phyloP scores from a whole-genome alignment of 2,113 vertebrate genomes.

The Ursus arctos region DNA sequence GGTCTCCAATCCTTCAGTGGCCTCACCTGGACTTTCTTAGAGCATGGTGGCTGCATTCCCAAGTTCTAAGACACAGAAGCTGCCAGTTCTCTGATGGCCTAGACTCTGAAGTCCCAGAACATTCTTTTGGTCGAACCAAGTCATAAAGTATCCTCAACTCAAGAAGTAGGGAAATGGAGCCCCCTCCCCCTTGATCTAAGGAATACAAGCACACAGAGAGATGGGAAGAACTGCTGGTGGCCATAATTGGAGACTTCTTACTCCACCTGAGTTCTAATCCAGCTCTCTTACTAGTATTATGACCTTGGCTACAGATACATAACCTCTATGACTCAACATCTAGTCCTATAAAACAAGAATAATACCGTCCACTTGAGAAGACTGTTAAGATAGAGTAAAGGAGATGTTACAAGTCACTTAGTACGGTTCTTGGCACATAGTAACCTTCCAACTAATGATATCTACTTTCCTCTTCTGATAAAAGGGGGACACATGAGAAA shows the following conservation, averaged over 20 bases:
- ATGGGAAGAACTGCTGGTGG: neutral
- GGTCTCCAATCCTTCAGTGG: neutral
- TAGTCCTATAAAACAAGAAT: neutral
- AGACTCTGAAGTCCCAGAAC: neutral
- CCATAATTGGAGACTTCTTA: neutral
- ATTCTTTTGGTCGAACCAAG: neutral
- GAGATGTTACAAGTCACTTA: neutral
- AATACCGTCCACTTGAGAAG: neutral
- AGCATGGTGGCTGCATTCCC: neutral
- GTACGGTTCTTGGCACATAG: neutral
- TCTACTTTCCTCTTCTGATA: constrained; percentile 2
- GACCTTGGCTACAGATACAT: neutral
- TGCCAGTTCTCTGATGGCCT: neutral
- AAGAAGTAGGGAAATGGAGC: neutral
- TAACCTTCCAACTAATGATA: neutral
- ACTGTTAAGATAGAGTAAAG: neutral
- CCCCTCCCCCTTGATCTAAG: neutral
- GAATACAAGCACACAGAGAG: neutral
- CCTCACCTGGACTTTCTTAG: neutral
- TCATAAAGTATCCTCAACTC: neutral
- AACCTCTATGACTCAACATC: neutral
- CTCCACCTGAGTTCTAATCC: neutral
- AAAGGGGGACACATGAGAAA: neutral
- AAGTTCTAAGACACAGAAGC: neutral
- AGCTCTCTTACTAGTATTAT: neutral